Conservation (phyloP, 2,888 invertebrate genomes). For the Galeopsomyia nigrocyanea region DNA sequence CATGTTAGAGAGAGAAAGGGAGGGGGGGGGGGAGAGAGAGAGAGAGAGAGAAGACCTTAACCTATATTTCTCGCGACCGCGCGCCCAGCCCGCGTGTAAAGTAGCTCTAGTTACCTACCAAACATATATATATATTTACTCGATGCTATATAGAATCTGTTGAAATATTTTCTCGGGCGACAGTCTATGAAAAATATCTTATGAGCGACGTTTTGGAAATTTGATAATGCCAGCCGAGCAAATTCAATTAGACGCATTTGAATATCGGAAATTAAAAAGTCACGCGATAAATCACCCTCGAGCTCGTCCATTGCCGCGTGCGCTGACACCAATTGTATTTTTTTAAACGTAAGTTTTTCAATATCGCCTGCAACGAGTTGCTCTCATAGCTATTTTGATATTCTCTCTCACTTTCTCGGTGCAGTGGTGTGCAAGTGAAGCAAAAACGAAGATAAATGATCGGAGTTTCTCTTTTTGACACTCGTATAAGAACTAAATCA, state of each 20-base stretch:
- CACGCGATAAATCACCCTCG: too few species aligned
- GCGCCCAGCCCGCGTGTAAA: constrained; percentile 5
- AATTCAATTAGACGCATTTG: too few species aligned
- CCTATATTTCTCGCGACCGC: constrained; percentile 39
- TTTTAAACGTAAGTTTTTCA: constrained; percentile 14
- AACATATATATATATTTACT: neutral
- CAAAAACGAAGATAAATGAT: constrained; percentile 30
- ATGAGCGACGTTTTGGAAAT: too few species aligned
- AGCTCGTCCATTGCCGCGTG: too few species aligned
- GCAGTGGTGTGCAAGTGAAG: neutral
- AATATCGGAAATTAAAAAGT: too few species aligned
- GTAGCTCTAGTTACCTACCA: constrained; percentile 30
- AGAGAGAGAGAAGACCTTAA: constrained; percentile 40
- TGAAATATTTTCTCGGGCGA: constrained; percentile 28
- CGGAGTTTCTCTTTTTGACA: constrained; percentile 35
- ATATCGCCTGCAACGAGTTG: constrained; percentile 19
- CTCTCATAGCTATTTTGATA: constrained; percentile 16
- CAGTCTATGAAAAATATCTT: neutral
- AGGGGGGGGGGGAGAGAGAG: neutral
- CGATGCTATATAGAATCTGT: constrained; percentile 13
- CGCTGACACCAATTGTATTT: neutral
- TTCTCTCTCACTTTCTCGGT: neutral
- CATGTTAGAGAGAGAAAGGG: constrained; percentile 6
- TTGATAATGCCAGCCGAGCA: neutral
- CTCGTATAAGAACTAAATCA: constrained; percentile 33